phyloP scores from a whole-genome alignment of 1,140 invertebrate genomes.

The Drosophila lacertosa region DNA sequence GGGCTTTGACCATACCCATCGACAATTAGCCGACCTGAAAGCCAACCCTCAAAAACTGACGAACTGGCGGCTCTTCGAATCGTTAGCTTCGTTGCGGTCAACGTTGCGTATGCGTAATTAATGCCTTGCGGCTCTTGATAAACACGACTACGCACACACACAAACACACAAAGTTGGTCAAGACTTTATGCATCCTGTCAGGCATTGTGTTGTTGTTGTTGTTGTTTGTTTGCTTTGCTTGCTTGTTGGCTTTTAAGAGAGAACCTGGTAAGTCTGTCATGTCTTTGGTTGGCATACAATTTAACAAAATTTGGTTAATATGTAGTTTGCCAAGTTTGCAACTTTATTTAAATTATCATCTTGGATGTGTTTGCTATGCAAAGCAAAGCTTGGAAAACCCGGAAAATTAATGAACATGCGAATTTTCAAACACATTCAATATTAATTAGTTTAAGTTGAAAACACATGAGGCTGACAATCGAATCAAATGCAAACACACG shows the following conservation, averaged over 20 bases:
- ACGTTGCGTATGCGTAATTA: conserved; percentile 72
- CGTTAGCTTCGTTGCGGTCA: conserved; percentile 40
- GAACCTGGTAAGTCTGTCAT: conserved; percentile 11
- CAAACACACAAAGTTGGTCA: too few relatives aligned
- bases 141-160: conserved; percentile 37
- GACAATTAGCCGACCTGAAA: conserved; percentile 49
- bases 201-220: conserved; percentile 47
- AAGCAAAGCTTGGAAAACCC: conserved; percentile 6
- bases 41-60: neutral
- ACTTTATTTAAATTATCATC: conserved; percentile 66
- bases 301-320: conserved; percentile 40
- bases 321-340: conserved; percentile 46
- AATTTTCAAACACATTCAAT: too few relatives aligned
- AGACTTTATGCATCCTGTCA: conserved; percentile 36
- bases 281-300: conserved; percentile 19
- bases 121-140: conserved; percentile 61
- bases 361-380: conserved; percentile 38
- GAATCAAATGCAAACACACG: too few relatives aligned
- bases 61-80: conserved; percentile 21
- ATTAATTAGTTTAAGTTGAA: neutral
- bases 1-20: conserved; percentile 38
- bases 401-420: neutral
- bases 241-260: conserved; percentile 15
- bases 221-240: conserved; percentile 18
- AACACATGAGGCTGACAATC: neutral